A percentile compares a stretch with the other conserved stretches of the same genome.
Conservation (phyloP, 2,888 invertebrate species). For the Drosophila atroscutellata region DNA sequence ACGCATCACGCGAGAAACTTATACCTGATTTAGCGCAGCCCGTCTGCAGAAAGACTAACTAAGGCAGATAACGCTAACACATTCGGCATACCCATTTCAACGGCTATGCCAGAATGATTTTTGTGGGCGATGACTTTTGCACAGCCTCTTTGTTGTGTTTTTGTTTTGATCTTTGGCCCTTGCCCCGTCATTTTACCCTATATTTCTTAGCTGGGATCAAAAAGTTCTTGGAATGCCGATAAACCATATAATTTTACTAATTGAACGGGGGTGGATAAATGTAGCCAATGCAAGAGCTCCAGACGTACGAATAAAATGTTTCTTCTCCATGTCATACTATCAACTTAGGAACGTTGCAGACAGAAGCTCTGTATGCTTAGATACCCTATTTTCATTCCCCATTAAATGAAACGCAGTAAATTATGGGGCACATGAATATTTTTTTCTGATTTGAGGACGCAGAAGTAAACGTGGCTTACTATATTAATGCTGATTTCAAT, state of each 20-base stretch:
- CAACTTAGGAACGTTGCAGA: not conserved
- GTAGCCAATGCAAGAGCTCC: constrained; percentile 44
- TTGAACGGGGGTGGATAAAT: constrained; percentile 83
- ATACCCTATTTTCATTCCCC: not conserved
- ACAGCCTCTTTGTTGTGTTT: constrained; percentile 70
- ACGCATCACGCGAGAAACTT: constrained; percentile 84
- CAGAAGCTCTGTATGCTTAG: not conserved
- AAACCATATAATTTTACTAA: constrained; percentile 83
- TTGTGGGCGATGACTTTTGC: constrained; percentile 83
- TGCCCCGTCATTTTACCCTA: constrained; percentile 64
- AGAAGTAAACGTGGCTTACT: not conserved
- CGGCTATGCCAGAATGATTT: constrained; percentile 70
- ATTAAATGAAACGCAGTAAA: not conserved
- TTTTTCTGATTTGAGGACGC: not conserved
- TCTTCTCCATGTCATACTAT: constrained; percentile 21
- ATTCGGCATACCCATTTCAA: constrained; percentile 66
- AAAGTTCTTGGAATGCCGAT: constrained; percentile 79
- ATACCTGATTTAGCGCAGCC: constrained; percentile 62
- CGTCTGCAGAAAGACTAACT: constrained; percentile 51
- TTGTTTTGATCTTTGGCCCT: constrained; percentile 74
- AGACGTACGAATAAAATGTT: constrained; percentile 26
- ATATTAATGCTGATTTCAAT: not conserved
- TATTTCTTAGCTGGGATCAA: constrained; percentile 63
- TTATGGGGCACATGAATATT: not conserved
- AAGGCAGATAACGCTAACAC: constrained; percentile 66